phyloP scores from a whole-genome alignment of 1,140 invertebrate species.

The Brachionus manjavacas region DNA sequence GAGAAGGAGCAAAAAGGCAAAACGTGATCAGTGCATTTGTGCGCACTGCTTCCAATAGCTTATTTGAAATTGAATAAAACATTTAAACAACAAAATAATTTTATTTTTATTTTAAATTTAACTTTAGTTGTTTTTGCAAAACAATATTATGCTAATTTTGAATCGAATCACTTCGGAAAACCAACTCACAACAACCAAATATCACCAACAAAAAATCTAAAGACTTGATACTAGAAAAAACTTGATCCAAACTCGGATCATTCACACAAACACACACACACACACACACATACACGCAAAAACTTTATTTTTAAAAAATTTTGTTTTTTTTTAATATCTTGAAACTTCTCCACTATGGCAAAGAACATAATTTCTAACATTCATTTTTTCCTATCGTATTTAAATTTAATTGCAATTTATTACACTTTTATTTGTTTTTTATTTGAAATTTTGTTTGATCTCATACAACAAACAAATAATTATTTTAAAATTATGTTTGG shows the following conservation, averaged over 20 bases:
- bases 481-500: conserved; percentile 11
- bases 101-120: not conserved
- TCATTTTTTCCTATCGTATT: conserved; percentile 10
- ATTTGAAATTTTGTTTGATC: conserved; percentile 24
- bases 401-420: conserved; percentile 36
- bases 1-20: not conserved
- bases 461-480: conserved; percentile 5
- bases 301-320: not conserved
- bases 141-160: conserved; percentile 35
- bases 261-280: not conserved
- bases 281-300: not conserved
- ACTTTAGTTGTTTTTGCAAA: conserved; percentile 3
- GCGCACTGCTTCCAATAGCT: not conserved
- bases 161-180: not conserved
- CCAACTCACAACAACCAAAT: not conserved
- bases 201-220: not conserved
- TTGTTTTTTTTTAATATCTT: not conserved
- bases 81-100: not conserved
- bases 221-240: not conserved
- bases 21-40: not conserved
- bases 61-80: not conserved
- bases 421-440: conserved; percentile 35
- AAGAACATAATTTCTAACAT: conserved; percentile 36
- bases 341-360: not conserved
- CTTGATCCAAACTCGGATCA: not conserved